These are phyloP conservation scores for Pyrocephalus nanus DNA, from an alignment of 2,797 vertebrate species.

Conservation along the genomic window DNA sequence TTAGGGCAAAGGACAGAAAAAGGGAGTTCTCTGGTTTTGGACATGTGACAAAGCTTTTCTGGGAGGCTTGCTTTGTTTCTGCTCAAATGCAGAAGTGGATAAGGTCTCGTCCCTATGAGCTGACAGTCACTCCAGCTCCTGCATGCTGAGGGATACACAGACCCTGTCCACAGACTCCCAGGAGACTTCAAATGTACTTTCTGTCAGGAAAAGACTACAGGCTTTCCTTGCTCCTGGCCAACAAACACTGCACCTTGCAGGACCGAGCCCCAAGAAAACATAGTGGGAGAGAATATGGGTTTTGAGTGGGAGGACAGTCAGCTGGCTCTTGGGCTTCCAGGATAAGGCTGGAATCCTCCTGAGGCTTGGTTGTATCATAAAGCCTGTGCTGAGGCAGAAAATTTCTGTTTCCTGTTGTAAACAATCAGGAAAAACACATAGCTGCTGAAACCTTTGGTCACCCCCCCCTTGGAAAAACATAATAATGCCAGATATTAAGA, in stretches of 20 bases:
- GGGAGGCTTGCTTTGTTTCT: background rate
- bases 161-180: background rate
- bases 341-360: background rate
- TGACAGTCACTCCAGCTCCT: background rate
- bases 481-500: background rate
- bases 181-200: background rate
- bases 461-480: background rate
- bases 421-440: constrained; percentile 12
- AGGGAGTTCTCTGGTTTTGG: background rate
- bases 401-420: constrained; percentile 20
- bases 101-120: rapidly evolving
- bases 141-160: rapidly evolving
- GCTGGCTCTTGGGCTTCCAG: background rate
- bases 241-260: background rate
- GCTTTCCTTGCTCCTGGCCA: background rate
- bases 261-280: background rate
- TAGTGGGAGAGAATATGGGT: background rate
- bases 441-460: background rate
- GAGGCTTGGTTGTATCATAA: background rate
- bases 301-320: background rate
- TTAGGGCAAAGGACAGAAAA: background rate
- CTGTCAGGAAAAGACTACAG: background rate
- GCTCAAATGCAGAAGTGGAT: background rate
- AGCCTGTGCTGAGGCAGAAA: background rate
- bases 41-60: background rate